Conservation (phyloP, 2,888 invertebrate genomes). For the Lathronympha strigana region DNA sequence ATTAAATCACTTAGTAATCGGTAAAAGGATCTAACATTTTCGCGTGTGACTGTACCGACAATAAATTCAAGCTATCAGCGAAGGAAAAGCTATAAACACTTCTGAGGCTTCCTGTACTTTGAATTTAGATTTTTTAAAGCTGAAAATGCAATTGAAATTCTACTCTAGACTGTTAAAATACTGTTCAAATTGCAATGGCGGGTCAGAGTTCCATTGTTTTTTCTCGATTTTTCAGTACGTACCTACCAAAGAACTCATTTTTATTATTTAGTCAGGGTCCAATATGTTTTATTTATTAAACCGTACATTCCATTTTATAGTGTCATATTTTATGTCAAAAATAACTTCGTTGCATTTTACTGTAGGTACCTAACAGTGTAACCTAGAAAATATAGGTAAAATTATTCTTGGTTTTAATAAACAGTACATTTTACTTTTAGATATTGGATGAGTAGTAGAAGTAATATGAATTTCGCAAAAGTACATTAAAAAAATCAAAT, state of each 20-base stretch:
- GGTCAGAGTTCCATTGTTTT: background rate
- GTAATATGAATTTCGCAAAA: too few relatives aligned
- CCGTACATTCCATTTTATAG: too few relatives aligned
- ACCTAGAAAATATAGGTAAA: too few relatives aligned
- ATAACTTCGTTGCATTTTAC: too few relatives aligned
- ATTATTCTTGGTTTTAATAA: too few relatives aligned
- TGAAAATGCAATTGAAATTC: conserved; percentile 7
- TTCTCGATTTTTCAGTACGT: background rate
- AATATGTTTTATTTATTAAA: too few relatives aligned
- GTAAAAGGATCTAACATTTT: conserved; percentile 52
- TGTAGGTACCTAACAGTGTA: too few relatives aligned
- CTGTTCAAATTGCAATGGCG: background rate
- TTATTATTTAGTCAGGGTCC: too few relatives aligned
- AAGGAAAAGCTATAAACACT: conserved; percentile 70
- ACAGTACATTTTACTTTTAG: too few relatives aligned
- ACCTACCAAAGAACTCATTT: too few relatives aligned
- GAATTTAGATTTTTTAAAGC: conserved; percentile 50
- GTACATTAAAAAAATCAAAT: background rate
- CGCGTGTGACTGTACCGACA: conserved; percentile 52
- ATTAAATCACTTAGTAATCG: conserved; percentile 51
- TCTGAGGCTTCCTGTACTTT: conserved; percentile 65
- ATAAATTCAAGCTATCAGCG: conserved; percentile 60
- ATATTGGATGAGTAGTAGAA: too few relatives aligned
- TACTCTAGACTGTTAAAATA: background rate
- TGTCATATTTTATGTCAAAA: too few relatives aligned